Conservation (phyloP, 2,113 vertebrate species). For the Raphicerus campestris region DNA sequence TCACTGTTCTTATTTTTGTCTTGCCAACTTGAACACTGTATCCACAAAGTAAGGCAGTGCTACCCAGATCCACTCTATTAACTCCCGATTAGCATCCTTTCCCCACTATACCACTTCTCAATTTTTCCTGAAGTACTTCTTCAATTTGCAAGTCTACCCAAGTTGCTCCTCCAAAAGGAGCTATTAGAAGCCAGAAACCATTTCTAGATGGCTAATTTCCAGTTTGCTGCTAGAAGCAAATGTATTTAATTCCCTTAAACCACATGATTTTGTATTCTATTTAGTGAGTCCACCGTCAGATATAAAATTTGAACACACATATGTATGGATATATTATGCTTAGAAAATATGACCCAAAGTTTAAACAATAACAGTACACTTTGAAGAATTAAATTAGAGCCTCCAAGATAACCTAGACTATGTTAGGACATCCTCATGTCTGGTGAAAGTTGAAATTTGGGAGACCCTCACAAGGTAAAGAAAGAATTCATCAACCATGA, state of each 20-base stretch:
- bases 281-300: not conserved
- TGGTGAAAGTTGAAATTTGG: not conserved
- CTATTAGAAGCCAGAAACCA: not conserved
- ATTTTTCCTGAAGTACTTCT: not conserved
- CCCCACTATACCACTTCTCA: not conserved
- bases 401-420: not conserved
- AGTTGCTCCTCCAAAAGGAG: not conserved
- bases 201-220: not conserved
- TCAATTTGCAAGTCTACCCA: not conserved
- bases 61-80: not conserved
- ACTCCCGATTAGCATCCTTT: not conserved
- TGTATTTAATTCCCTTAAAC: not conserved
- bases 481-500: not conserved
- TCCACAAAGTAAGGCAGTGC: not conserved
- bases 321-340: not conserved
- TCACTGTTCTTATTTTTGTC: not conserved
- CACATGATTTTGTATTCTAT: not conserved
- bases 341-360: not conserved
- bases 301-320: not conserved
- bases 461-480: not conserved
- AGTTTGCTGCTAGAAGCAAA: not conserved
- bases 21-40: not conserved
- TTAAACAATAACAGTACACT: not conserved
- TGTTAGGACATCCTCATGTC: not conserved
- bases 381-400: not conserved